phyloP scores from a whole-genome alignment of 1,140 invertebrate genomes.

The Carposina sasakii region DNA sequence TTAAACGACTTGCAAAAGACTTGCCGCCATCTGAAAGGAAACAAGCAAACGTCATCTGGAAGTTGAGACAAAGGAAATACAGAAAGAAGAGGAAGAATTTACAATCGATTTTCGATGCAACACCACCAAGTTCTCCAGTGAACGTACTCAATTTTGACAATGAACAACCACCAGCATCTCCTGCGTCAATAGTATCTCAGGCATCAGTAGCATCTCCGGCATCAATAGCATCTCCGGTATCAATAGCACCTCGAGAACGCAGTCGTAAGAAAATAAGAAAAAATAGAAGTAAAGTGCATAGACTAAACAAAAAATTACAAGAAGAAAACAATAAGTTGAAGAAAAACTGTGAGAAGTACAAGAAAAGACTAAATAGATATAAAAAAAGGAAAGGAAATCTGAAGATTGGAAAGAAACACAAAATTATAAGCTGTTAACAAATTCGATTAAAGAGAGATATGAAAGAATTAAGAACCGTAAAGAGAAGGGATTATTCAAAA shows the following conservation, averaged over 20 bases:
- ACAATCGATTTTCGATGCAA: not conserved
- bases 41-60: slow-evolving; percentile 6
- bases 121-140: slow-evolving; percentile 6
- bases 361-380: slow-evolving; percentile 2
- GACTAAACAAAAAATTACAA: slow-evolving; percentile 1
- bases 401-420: not conserved
- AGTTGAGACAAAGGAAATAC: slow-evolving; percentile 2
- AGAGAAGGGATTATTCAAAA: not conserved
- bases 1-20: slow-evolving; percentile 7
- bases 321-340: slow-evolving; percentile 2
- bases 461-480: not conserved
- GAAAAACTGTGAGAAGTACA: slow-evolving; percentile 7
- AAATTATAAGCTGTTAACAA: not conserved
- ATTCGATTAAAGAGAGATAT: slow-evolving; percentile 7
- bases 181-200: not conserved
- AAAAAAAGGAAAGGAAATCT: not conserved
- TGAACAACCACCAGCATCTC: too few relatives aligned
- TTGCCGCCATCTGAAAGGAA: slow-evolving; percentile 4
- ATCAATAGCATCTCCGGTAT: not conserved
- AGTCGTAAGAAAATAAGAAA: slow-evolving; percentile 7
- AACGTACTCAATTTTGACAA: too few relatives aligned
- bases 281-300: slow-evolving; percentile 6
- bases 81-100: not conserved
- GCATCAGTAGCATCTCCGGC: not conserved
- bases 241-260: not conserved